Percentiles rank a stretch among this genome's conserved stretches.
Evolutionary conservation across 2,888 invertebrate species (phyloP).

Genomic region (Colletes collaris): DNA sequence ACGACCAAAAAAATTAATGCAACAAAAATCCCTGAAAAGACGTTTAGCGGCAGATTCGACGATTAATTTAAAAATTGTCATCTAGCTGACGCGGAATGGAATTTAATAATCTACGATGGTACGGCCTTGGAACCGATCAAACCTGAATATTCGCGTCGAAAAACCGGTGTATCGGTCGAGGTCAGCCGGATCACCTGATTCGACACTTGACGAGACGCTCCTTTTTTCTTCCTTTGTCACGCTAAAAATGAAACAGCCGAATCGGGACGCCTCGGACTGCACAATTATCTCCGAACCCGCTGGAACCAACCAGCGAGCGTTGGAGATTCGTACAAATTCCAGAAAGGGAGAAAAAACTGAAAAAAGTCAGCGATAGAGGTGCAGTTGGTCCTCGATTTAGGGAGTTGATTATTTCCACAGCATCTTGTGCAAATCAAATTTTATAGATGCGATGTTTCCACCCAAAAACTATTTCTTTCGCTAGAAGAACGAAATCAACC

Average conservation of each 20-base stretch:
- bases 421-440: no score
- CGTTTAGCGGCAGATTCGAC: no score
- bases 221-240: not conserved
- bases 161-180: slow-evolving; percentile 31
- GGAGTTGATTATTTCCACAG: no score
- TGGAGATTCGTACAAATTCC: not conserved
- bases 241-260: not conserved
- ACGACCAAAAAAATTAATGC: no score
- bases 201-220: slow-evolving; percentile 20
- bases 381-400: no score
- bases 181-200: slow-evolving; percentile 17
- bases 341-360: not conserved
- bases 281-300: not conserved
- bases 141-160: slow-evolving; percentile 15
- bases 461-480: no score
- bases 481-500: no score
- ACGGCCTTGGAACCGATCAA: slow-evolving; percentile 11
- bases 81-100: not conserved
- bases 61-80: no score
- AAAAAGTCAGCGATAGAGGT: not conserved
- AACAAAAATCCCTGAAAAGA: no score
- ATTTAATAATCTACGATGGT: slow-evolving; percentile 6
- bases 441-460: no score
- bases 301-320: not conserved
- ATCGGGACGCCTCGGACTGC: not conserved